Evolutionary conservation across 2,113 vertebrate genomes (phyloP).

Genomic region (Tetraodon nigroviridis): DNA sequence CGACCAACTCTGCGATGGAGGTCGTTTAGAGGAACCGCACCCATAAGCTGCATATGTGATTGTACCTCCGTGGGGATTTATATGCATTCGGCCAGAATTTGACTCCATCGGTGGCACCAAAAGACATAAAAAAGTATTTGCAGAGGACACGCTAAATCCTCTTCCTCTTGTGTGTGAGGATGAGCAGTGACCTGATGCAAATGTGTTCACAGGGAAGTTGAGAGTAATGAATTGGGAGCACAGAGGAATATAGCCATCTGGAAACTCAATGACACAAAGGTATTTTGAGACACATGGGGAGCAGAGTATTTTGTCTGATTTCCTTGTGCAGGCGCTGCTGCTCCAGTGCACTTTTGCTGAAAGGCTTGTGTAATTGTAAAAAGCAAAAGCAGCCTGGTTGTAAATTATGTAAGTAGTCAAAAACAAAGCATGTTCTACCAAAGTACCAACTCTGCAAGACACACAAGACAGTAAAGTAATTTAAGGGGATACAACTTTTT

Average conservation of each 20-base stretch:
- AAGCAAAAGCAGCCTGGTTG: neutral
- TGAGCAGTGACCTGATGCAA: constrained; percentile 68
- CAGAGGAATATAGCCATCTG: constrained; percentile 66
- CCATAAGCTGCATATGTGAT: constrained; percentile 6
- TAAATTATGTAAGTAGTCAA: neutral
- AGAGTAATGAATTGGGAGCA: constrained; percentile 50
- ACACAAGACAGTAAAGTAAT: too few relatives aligned
- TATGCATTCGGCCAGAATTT: constrained; percentile 15
- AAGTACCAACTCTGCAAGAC: neutral
- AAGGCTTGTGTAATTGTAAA: constrained; percentile 12
- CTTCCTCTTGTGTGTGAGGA: constrained; percentile 55
- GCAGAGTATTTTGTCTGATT: constrained; percentile 48
- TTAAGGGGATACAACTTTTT: too few relatives aligned
- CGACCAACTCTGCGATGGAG: constrained; percentile 22
- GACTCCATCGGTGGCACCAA: neutral
- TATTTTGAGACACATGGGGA: constrained; percentile 29
- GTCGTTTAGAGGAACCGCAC: constrained; percentile 19
- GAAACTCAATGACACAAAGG: constrained; percentile 57
- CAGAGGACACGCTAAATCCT: constrained; percentile 58
- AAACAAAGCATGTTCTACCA: neutral
- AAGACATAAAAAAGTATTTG: constrained; percentile 36
- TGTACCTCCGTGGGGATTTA: constrained; percentile 3
- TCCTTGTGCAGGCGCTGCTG: constrained; percentile 49
- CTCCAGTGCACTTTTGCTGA: constrained; percentile 27
- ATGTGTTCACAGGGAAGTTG: constrained; percentile 61